Conservation (phyloP, 1,140 invertebrate species). For the Conus betulinus region DNA sequence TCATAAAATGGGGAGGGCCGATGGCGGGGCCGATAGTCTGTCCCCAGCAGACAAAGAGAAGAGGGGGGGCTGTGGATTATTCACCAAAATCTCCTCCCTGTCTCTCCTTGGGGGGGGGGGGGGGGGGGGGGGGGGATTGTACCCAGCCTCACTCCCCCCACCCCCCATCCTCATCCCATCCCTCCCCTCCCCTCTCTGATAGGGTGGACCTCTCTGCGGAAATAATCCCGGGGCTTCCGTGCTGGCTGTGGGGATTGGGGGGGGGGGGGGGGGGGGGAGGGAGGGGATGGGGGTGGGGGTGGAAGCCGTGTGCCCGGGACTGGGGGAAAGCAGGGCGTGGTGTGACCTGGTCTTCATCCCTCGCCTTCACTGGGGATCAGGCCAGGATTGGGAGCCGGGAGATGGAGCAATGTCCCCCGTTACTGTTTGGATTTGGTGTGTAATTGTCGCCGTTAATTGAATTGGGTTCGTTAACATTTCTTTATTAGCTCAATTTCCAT, state of each 20-base stretch:
- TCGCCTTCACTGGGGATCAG: background rate
- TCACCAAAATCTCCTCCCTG: conserved; percentile 32
- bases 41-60: conserved; percentile 4
- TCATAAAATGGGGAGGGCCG: background rate
- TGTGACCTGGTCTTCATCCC: background rate
- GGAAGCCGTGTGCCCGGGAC: background rate
- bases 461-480: conserved; percentile 1
- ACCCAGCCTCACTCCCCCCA: background rate
- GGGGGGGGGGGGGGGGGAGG: no score
- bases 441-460: conserved; percentile 3
- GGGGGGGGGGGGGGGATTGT: background rate
- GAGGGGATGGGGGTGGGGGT: no score
- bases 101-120: background rate
- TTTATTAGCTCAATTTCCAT: conserved; percentile 6
- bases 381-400: background rate
- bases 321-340: background rate
- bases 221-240: conserved; percentile 19
- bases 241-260: background rate
- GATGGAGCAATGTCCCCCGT: background rate
- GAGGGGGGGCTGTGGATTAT: conserved; percentile 24
- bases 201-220: conserved; percentile 20
- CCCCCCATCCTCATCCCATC: background rate
- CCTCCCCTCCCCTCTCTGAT: background rate
- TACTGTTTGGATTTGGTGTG: background rate
- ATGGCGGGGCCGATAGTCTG: background rate